Evolutionary conservation across 2,797 vertebrate genomes (phyloP).

Genomic region (Glossophaga mutica): DNA sequence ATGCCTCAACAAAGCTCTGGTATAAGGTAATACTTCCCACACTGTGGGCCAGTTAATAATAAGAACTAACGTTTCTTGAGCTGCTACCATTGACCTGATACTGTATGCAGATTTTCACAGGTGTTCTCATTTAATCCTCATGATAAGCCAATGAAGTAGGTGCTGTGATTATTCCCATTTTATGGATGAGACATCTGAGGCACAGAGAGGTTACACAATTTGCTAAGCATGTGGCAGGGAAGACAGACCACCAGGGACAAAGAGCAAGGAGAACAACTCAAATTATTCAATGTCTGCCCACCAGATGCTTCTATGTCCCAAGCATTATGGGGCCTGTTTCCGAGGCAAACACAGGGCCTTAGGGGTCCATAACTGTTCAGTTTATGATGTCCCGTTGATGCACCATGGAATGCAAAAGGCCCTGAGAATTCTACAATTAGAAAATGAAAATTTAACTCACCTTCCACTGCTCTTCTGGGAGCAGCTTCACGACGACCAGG

Average conservation of each 20-base stretch:
- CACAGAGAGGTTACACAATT: background rate
- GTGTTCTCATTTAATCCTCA: background rate
- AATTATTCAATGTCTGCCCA: background rate
- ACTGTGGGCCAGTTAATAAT: background rate
- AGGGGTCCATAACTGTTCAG: background rate
- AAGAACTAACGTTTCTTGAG: background rate
- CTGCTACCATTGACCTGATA: background rate
- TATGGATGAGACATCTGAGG: background rate
- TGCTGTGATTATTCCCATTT: background rate
- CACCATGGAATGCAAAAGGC: background rate
- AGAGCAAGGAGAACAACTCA: background rate
- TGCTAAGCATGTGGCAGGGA: background rate
- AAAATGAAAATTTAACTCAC: slow-evolving; percentile 80
- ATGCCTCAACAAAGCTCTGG: background rate
- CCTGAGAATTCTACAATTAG: background rate
- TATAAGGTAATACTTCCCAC: background rate
- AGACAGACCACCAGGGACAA: background rate
- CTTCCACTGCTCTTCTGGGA: slow-evolving; percentile 95
- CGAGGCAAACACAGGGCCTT: background rate
- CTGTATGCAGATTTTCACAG: background rate
- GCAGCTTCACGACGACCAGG: slow-evolving; percentile 91
- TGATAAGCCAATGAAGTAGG: background rate
- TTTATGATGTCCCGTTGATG: background rate
- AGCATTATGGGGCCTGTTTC: background rate
- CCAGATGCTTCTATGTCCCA: background rate